These are phyloP conservation scores for Tragopan temminckii DNA, from an alignment of 2,797 vertebrate genomes.

Conservation along the genomic window DNA sequence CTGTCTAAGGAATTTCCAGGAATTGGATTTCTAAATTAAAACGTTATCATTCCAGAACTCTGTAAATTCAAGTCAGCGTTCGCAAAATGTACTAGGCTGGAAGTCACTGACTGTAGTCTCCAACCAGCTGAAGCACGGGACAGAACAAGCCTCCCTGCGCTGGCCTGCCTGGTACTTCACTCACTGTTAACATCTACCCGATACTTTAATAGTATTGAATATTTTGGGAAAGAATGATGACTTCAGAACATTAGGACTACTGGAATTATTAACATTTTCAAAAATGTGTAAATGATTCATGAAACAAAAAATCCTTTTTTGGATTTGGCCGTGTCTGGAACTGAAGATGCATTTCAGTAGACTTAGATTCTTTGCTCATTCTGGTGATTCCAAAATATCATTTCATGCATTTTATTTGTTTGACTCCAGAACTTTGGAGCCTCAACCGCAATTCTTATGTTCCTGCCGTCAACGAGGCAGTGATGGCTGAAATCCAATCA, in stretches of 20 bases:
- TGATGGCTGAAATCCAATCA: not conserved
- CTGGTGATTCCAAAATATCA: not conserved
- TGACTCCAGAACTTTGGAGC: not conserved
- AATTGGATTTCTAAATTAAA: constrained; percentile 33
- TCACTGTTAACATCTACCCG: not conserved
- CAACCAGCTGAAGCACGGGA: not conserved
- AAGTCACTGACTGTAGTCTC: not conserved
- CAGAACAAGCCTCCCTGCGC: not conserved
- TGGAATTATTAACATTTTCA: not conserved
- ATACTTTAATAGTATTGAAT: not conserved
- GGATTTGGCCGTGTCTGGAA: not conserved
- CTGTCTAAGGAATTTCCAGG: constrained; percentile 17
- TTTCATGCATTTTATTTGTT: not conserved
- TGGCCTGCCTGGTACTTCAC: not conserved
- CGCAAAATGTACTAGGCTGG: not conserved
- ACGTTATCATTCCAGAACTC: not conserved
- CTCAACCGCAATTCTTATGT: not conserved
- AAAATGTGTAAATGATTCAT: not conserved
- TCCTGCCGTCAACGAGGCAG: not conserved
- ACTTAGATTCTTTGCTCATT: not conserved
- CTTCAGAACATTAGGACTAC: not conserved
- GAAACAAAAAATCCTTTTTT: not conserved
- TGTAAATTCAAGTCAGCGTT: not conserved
- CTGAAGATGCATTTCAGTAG: not conserved
- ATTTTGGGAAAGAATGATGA: not conserved